Percentiles rank a stretch among this genome's conserved stretches.
Evolutionary conservation across 2,888 invertebrate genomes (phyloP).

Genomic region (Pandemis cinnamomeana): DNA sequence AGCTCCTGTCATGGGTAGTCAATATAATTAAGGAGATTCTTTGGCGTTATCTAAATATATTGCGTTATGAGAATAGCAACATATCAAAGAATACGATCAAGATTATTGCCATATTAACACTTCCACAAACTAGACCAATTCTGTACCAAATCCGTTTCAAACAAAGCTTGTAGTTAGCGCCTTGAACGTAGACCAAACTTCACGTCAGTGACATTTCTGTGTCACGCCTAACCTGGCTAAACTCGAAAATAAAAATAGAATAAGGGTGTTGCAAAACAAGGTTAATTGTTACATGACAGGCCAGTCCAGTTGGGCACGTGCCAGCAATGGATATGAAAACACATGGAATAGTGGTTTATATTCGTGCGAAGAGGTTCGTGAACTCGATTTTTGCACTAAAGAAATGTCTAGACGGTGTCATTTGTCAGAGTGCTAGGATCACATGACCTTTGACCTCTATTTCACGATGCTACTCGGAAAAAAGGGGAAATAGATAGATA

Average conservation of each 20-base stretch:
- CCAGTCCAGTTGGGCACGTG: neutral
- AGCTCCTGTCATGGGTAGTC: too few relatives aligned
- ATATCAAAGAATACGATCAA: too few relatives aligned
- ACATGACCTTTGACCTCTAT: neutral
- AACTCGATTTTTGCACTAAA: neutral
- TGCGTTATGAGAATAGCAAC: too few relatives aligned
- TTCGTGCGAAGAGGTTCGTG: neutral
- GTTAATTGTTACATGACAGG: neutral
- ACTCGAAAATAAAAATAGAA: neutral
- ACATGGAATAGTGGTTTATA: neutral
- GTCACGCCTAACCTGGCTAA: neutral
- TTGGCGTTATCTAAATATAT: too few relatives aligned
- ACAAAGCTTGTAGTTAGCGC: too few relatives aligned
- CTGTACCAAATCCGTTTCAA: too few relatives aligned
- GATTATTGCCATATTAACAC: too few relatives aligned
- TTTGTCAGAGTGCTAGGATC: neutral
- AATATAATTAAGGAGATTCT: too few relatives aligned
- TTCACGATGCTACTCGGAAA: neutral
- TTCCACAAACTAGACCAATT: too few relatives aligned
- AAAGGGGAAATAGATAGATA: too few relatives aligned
- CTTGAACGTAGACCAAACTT: neutral
- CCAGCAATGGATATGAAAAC: neutral
- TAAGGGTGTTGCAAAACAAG: constrained; percentile 6
- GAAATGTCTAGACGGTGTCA: constrained; percentile 12
- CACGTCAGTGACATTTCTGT: neutral